A percentile compares a stretch with the other conserved stretches of the same genome.
phyloP scores from a whole-genome alignment of 64 coral and sea anemone species.

The Actinia tenebrosa region DNA sequence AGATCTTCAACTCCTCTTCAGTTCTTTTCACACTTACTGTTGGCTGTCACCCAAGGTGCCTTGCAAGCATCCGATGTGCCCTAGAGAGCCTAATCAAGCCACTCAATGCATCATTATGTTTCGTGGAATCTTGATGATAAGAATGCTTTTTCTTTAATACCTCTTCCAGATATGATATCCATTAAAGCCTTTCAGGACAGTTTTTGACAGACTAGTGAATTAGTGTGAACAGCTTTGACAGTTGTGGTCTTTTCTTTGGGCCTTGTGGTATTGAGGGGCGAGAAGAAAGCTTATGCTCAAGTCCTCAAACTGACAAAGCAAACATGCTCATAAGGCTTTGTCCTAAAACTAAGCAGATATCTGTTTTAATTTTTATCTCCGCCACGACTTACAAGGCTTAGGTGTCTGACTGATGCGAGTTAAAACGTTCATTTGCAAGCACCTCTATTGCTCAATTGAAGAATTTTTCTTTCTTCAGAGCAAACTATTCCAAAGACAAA shows the following conservation, averaged over 20 bases:
- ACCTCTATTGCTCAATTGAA: not conserved
- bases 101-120: not conserved
- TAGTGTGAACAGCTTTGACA: constrained; percentile 9
- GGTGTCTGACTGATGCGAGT: not conserved
- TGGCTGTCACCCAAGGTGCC: constrained; percentile 24
- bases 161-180: constrained; percentile 14
- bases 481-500: not conserved
- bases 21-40: constrained; percentile 20
- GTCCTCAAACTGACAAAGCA: not conserved
- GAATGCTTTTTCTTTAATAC: constrained; percentile 17
- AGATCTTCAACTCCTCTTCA: constrained; percentile 2
- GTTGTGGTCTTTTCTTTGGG: not conserved
- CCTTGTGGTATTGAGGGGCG: not conserved
- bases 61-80: constrained; percentile 19
- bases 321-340: not conserved
- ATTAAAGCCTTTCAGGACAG: constrained; percentile 14
- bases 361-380: not conserved
- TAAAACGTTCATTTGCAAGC: not conserved
- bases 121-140: constrained; percentile 2
- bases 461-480: too few species aligned
- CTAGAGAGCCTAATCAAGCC: constrained; percentile 20
- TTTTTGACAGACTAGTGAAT: not conserved
- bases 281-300: not conserved
- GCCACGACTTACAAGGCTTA: not conserved
- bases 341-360: not conserved